phyloP scores from a whole-genome alignment of 2,113 vertebrate species.

The Phaethornis superciliosus region DNA sequence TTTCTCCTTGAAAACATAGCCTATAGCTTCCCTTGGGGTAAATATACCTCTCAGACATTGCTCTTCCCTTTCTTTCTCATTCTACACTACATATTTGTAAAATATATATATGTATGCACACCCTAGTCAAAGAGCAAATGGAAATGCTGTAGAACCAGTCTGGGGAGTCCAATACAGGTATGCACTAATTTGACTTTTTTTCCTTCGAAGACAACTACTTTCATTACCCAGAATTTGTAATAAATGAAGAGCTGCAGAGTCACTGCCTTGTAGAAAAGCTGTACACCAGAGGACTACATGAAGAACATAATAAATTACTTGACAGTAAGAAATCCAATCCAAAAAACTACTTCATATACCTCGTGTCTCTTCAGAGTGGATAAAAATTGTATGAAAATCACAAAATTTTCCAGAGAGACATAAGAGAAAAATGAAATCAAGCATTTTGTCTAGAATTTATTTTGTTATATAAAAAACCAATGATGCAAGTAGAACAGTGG shows the following conservation, averaged over 20 bases:
- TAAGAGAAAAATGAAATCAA: not conserved
- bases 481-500: not conserved
- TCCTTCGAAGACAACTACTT: not conserved
- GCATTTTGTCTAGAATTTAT: not conserved
- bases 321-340: not conserved
- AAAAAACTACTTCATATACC: not conserved
- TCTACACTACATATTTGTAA: not conserved
- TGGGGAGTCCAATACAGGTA: not conserved
- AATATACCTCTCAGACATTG: not conserved
- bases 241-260: not conserved
- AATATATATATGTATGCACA: not conserved
- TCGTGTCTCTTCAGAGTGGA: not conserved
- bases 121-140: accelerated
- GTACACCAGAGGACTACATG: accelerated
- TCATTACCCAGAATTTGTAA: not conserved
- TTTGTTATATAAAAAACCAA: not conserved
- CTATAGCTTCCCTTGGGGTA: not conserved
- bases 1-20: not conserved
- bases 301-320: not conserved
- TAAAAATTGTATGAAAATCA: not conserved
- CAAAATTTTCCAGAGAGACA: not conserved
- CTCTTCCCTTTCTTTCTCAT: not conserved
- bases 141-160: accelerated
- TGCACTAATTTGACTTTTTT: not conserved
- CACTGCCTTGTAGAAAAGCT: not conserved